phyloP scores from a whole-genome alignment of 2,113 vertebrate species.

The Lates calcarifer region DNA sequence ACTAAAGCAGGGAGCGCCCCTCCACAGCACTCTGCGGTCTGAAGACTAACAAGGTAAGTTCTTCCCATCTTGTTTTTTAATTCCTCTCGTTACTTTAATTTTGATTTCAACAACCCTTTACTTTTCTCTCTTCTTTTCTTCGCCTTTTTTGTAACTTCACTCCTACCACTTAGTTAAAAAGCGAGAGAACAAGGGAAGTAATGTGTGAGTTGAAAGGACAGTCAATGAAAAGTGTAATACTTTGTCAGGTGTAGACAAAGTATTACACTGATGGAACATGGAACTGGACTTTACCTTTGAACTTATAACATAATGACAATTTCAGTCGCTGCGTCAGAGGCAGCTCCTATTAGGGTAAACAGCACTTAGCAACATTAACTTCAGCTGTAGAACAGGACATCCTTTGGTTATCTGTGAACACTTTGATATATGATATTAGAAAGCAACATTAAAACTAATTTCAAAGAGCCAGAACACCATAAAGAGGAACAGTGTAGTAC shows the following conservation, averaged over 20 bases:
- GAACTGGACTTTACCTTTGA: not conserved
- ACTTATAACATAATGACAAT: not conserved
- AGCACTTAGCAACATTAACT: not conserved
- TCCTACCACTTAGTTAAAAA: not conserved
- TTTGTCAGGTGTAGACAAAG: not conserved
- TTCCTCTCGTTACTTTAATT: not conserved
- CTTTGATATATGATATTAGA: too few species aligned
- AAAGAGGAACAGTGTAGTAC: not conserved
- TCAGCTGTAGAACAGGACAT: not conserved
- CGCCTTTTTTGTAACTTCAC: not conserved
- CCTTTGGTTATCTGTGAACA: too few species aligned
- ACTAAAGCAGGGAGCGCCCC: constrained; percentile 95
- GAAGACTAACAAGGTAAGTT: constrained; percentile 93
- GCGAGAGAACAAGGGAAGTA: accelerated
- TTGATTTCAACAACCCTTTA: not conserved
- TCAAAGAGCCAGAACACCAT: not conserved
- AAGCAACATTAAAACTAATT: too few species aligned
- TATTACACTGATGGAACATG: not conserved
- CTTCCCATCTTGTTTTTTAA: constrained; percentile 34
- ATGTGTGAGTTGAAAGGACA: not conserved
- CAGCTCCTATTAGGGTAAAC: not conserved
- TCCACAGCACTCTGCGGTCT: constrained; percentile 97
- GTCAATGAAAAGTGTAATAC: not conserved
- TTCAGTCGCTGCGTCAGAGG: not conserved
- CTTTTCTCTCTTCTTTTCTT: not conserved